Evolutionary conservation across 2,113 vertebrate genomes (phyloP).

Genomic region (Chlorodrepanis virens): DNA sequence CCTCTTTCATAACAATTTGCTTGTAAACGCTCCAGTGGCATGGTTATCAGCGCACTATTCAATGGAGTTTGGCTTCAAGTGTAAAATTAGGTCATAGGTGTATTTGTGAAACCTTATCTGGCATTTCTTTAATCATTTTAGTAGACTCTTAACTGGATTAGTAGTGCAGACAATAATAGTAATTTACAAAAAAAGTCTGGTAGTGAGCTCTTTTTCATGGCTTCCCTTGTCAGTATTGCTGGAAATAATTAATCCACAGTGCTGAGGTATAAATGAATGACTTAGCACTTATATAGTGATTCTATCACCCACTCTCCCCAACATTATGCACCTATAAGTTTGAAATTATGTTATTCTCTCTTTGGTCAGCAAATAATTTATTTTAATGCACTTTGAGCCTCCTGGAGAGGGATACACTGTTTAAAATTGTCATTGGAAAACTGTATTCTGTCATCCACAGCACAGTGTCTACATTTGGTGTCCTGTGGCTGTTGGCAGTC

Average conservation of each 20-base stretch:
- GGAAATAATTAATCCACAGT: not conserved
- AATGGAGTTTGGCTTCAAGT: not conserved
- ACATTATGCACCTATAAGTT: not conserved
- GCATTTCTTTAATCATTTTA: not conserved
- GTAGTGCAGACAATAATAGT: not conserved
- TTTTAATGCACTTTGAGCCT: not conserved
- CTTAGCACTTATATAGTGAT: not conserved
- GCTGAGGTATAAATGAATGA: not conserved
- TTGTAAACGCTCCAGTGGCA: not conserved
- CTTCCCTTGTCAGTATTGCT: not conserved
- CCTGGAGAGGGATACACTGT: not conserved
- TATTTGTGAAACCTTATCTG: not conserved
- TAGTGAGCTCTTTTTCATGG: not conserved
- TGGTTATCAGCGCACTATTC: not conserved
- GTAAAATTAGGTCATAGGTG: not conserved
- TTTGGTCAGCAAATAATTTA: not conserved
- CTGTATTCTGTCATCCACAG: not conserved
- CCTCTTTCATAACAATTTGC: not conserved
- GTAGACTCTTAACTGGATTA: not conserved
- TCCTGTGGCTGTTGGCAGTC: not conserved
- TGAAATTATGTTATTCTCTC: not conserved
- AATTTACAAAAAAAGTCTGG: not conserved
- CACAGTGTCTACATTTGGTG: not conserved
- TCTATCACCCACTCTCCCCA: not conserved
- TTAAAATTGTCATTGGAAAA: not conserved